A percentile compares a stretch with the other conserved stretches of the same genome.
Evolutionary conservation across 2,888 invertebrate species (phyloP).

Genomic region (Zygothrica quintamaculata): DNA sequence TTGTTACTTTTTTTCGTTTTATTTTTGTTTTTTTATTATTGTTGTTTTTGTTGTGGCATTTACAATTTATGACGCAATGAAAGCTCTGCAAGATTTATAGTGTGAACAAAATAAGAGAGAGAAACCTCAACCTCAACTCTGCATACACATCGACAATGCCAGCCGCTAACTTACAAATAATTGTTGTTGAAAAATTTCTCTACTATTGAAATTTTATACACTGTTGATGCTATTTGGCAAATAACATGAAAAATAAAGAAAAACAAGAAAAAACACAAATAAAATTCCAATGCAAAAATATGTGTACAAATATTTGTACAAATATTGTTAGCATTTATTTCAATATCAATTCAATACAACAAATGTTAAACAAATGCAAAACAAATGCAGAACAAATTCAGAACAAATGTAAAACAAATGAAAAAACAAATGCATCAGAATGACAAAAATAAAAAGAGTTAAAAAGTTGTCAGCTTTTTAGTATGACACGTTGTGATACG

Average conservation of each 20-base stretch:
- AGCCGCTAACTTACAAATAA: slow-evolving; percentile 68
- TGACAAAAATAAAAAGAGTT: too few species aligned
- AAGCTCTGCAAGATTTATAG: slow-evolving; percentile 73
- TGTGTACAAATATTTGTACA: slow-evolving; percentile 51
- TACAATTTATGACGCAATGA: slow-evolving; percentile 71
- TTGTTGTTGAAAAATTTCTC: slow-evolving; percentile 54
- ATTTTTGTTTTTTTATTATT: slow-evolving; percentile 25
- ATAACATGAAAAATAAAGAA: slow-evolving; percentile 43
- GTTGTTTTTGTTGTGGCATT: slow-evolving; percentile 41
- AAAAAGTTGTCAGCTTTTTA: too few species aligned
- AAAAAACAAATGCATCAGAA: too few species aligned
- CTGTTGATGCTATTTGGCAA: slow-evolving; percentile 54
- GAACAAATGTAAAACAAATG: too few species aligned
- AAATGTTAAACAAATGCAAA: slow-evolving; percentile 46
- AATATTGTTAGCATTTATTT: slow-evolving; percentile 43
- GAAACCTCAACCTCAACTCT: slow-evolving; percentile 11
- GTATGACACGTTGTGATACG: too few species aligned
- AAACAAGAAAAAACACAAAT: too few species aligned
- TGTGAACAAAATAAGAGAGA: slow-evolving; percentile 37
- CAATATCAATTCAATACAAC: slow-evolving; percentile 56
- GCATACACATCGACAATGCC: too few species aligned
- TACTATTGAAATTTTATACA: slow-evolving; percentile 46
- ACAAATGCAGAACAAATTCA: too few species aligned
- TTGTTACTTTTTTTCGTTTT: slow-evolving; percentile 16
- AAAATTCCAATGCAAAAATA: slow-evolving; percentile 40